A percentile compares a stretch with the other conserved stretches of the same genome.
Conservation (phyloP, 2,888 invertebrate genomes). For the Dasypogon diadema region DNA sequence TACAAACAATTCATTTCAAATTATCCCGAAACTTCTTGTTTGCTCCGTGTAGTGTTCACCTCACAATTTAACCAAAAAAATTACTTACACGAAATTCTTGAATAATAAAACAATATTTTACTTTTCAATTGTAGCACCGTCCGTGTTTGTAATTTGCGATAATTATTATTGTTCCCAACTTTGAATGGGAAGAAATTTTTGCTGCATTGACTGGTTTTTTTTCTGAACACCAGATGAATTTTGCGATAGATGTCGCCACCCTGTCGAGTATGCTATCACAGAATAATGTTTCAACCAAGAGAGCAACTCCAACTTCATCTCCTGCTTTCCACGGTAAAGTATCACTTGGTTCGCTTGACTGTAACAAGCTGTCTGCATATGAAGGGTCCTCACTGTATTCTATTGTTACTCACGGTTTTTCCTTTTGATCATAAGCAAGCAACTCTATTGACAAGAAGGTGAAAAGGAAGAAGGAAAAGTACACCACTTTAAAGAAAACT, state of each 20-base stretch:
- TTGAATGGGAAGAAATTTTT: conserved; percentile 22
- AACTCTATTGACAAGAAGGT: no score
- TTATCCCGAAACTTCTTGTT: no score
- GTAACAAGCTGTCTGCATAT: conserved; percentile 47
- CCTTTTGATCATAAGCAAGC: background rate
- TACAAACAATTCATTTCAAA: background rate
- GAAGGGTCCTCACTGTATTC: conserved; percentile 18
- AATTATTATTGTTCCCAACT: conserved; percentile 26
- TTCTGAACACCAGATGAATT: conserved; percentile 21
- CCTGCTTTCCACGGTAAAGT: conserved; percentile 18
- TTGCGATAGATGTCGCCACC: conserved; percentile 36
- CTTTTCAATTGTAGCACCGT: background rate
- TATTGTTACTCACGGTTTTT: conserved; percentile 15
- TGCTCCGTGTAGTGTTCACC: no score
- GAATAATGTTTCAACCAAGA: conserved; percentile 17
- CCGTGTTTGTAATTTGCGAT: conserved; percentile 11
- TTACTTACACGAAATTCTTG: background rate
- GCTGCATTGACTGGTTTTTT: conserved; percentile 41
- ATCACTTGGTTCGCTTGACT: conserved; percentile 27
- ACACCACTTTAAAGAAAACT: background rate
- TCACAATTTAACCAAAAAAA: background rate
- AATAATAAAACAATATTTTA: background rate
- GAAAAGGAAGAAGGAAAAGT: background rate
- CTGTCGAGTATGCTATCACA: conserved; percentile 42
- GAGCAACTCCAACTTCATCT: conserved; percentile 28